These are phyloP conservation scores for Emmelina monodactyla DNA, from an alignment of 2,888 invertebrate genomes.

Conservation along the genomic window DNA sequence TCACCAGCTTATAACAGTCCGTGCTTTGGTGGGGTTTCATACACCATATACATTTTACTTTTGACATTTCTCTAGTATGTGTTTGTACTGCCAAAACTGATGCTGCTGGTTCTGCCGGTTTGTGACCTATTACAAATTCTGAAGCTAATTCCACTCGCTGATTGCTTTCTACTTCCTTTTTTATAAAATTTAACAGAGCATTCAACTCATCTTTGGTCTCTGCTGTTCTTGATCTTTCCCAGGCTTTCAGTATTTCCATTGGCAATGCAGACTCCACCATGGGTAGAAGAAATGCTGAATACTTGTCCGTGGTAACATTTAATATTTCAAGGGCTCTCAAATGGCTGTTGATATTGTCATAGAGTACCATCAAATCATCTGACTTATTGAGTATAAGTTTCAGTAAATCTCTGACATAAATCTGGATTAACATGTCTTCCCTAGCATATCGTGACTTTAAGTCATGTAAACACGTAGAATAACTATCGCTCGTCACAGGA, in stretches of 20 bases:
- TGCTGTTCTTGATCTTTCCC: conserved; percentile 3
- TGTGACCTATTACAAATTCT: too few species aligned
- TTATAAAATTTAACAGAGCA: conserved; percentile 4
- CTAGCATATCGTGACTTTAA: conserved; percentile 2
- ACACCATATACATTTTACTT: background rate
- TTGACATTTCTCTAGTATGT: conserved; percentile 1
- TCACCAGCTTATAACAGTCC: too few species aligned
- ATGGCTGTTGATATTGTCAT: conserved; percentile 5
- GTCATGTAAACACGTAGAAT: background rate
- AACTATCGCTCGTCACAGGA: conserved; percentile 2
- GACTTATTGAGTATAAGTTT: background rate
- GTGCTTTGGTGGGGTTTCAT: conserved; percentile 1
- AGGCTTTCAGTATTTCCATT: conserved; percentile 4
- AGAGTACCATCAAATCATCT: background rate
- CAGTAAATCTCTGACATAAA: conserved; percentile 5
- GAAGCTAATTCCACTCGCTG: too few species aligned
- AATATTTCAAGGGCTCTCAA: conserved; percentile 9
- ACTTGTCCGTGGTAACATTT: conserved; percentile 7
- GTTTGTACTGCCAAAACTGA: background rate
- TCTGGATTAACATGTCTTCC: conserved; percentile 3
- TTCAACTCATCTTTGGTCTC: too few species aligned
- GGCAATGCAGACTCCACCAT: conserved; percentile 11
- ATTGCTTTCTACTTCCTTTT: conserved; percentile 9
- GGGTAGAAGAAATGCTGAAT: conserved; percentile 9
- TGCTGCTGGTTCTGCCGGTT: too few species aligned